Evolutionary conservation across 1,140 invertebrate species (phyloP).

Genomic region (Rhynchophorus ferrugineus): DNA sequence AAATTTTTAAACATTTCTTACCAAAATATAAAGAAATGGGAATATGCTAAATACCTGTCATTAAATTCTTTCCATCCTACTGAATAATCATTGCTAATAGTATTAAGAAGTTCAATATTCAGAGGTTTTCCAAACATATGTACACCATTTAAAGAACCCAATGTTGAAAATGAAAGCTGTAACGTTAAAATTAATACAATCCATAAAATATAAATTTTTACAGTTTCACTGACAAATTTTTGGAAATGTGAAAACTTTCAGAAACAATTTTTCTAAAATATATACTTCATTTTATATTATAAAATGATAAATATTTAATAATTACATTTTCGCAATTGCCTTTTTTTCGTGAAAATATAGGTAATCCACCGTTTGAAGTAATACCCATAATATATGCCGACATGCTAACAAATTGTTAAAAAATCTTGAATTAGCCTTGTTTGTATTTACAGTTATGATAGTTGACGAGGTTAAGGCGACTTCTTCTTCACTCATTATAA

Average conservation of each 20-base stretch:
- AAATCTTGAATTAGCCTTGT: not conserved
- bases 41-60: constrained; percentile 31
- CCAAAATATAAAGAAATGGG: not conserved
- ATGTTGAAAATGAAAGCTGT: constrained; percentile 68
- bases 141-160: constrained; percentile 76
- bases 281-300: no score
- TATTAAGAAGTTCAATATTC: constrained; percentile 55
- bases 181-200: constrained; percentile 31
- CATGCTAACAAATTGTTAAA: constrained; percentile 43
- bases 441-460: not conserved
- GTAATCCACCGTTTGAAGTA: constrained; percentile 61
- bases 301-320: constrained; percentile 14
- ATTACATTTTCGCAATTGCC: constrained; percentile 57
- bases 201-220: constrained; percentile 13
- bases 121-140: constrained; percentile 74
- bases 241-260: no score
- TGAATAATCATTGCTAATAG: constrained; percentile 59
- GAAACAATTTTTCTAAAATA: no score
- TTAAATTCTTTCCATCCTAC: constrained; percentile 68
- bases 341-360: constrained; percentile 61
- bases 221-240: no score
- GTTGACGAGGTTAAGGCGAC: no score
- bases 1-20: not conserved
- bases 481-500: no score
- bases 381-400: constrained; percentile 61